Evolutionary conservation across 2,888 invertebrate genomes (phyloP).

Genomic region (Lycophotia porphyrea): DNA sequence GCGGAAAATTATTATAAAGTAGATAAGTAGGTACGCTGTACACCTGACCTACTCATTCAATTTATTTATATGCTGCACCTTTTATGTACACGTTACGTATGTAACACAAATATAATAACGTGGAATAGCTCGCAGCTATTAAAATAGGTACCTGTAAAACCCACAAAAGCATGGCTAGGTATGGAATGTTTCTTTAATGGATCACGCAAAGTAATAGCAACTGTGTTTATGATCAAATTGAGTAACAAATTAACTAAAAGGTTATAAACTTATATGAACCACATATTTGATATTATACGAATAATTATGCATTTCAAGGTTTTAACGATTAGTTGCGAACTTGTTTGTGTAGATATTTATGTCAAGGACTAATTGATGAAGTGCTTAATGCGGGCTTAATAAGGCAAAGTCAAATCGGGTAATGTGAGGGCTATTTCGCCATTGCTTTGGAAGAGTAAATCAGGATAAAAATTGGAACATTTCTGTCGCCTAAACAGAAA

Average conservation of each 20-base stretch:
- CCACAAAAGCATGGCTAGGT: background rate
- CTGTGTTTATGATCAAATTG: constrained; percentile 16
- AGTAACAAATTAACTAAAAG: constrained; percentile 3
- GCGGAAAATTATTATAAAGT: background rate
- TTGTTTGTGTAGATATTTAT: background rate
- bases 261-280: background rate
- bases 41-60: background rate
- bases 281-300: background rate
- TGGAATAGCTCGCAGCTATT: background rate
- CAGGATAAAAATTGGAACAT: background rate
- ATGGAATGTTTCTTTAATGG: constrained; percentile 5
- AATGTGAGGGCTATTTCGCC: background rate
- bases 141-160: constrained; percentile 9
- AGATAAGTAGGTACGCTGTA: constrained; percentile 7
- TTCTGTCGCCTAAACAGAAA: background rate
- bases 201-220: constrained; percentile 23
- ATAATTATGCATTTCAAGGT: background rate
- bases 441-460: background rate
- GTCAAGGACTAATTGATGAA: background rate
- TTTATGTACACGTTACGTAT: background rate
- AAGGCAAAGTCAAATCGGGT: background rate
- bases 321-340: background rate
- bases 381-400: background rate
- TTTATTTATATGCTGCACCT: background rate
- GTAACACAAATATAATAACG: background rate